Conservation (phyloP, 35 echinoderm and acorn worm species). For the Heliocidaris tuberculata region DNA sequence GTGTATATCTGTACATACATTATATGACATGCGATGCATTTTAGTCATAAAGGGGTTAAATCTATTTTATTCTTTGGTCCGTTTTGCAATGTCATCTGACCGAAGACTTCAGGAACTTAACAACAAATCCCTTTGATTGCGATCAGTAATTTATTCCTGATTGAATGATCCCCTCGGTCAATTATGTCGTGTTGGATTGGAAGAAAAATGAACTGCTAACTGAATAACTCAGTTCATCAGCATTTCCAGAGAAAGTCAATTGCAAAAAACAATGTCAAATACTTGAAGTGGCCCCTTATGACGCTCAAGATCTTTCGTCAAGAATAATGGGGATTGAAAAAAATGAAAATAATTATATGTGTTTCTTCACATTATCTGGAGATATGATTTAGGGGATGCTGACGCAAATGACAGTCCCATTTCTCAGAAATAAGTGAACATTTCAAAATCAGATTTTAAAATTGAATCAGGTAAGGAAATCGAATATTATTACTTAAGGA, state of each 20-base stretch:
- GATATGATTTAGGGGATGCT: not conserved
- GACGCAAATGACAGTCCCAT: not conserved
- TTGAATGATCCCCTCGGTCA: not conserved
- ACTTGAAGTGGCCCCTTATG: not conserved
- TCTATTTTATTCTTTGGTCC: not conserved
- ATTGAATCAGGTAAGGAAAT: not conserved
- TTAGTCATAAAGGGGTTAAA: not conserved
- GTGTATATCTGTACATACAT: too few relatives aligned
- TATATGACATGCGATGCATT: too few relatives aligned
- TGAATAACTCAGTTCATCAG: not conserved
- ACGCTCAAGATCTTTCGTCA: not conserved
- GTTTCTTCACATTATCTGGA: not conserved
- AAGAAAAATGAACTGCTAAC: not conserved
- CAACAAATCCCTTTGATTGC: not conserved
- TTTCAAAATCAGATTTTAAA: not conserved
- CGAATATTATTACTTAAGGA: not conserved
- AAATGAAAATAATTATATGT: not conserved
- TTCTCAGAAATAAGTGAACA: not conserved
- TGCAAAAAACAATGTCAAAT: not conserved
- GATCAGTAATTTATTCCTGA: not conserved
- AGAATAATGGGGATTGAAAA: not conserved
- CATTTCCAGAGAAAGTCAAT: not conserved
- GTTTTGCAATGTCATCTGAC: not conserved
- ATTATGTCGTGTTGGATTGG: not conserved
- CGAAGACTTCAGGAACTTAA: not conserved